Evolutionary conservation across 2,888 invertebrate species (phyloP).

Genomic region (Trichacis sp.): DNA sequence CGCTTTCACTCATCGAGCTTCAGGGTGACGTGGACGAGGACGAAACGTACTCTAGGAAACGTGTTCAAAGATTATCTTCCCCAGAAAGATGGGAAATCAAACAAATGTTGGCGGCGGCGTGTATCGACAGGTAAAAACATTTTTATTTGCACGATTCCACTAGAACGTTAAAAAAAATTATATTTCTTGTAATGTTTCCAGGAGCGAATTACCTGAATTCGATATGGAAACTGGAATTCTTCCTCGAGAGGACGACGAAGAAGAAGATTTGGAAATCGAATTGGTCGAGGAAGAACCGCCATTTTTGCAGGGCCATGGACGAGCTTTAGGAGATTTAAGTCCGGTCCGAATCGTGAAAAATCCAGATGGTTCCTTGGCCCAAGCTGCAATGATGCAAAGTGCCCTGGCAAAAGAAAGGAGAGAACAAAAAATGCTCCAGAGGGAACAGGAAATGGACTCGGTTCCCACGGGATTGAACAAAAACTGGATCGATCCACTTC

Average conservation of each 20-base stretch:
- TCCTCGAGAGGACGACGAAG: slow-evolving; percentile 92
- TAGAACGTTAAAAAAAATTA: neutral
- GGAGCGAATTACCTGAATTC: slow-evolving; percentile 95
- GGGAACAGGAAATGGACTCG: slow-evolving; percentile 92
- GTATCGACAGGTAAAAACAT: slow-evolving; percentile 56
- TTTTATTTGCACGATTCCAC: neutral
- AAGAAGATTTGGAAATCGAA: slow-evolving; percentile 98
- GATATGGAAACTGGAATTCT: slow-evolving; percentile 95
- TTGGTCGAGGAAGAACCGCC: slow-evolving; percentile 98
- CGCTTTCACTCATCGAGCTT: slow-evolving; percentile 72
- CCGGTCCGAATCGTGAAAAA: slow-evolving; percentile 97
- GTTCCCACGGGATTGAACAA: slow-evolving; percentile 86
- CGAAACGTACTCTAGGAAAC: slow-evolving; percentile 84
- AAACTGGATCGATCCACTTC: slow-evolving; percentile 97
- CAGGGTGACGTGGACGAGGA: slow-evolving; percentile 78
- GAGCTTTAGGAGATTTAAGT: slow-evolving; percentile 90
- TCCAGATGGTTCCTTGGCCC: slow-evolving; percentile 98
- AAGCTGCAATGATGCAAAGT: slow-evolving; percentile 99
- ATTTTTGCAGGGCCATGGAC: slow-evolving; percentile 93
- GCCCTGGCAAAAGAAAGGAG: slow-evolving; percentile 96
- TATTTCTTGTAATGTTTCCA: slow-evolving; percentile 63
- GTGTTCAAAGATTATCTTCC: slow-evolving; percentile 92
- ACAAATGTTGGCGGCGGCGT: slow-evolving; percentile 73
- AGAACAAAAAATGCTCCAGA: slow-evolving; percentile 95
- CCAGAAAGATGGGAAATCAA: slow-evolving; percentile 98